Evolutionary conservation across 2,797 vertebrate genomes (phyloP), one percentile per base, ranked within the genome.

Genomic region (Numenius phaeopus): DNA sequence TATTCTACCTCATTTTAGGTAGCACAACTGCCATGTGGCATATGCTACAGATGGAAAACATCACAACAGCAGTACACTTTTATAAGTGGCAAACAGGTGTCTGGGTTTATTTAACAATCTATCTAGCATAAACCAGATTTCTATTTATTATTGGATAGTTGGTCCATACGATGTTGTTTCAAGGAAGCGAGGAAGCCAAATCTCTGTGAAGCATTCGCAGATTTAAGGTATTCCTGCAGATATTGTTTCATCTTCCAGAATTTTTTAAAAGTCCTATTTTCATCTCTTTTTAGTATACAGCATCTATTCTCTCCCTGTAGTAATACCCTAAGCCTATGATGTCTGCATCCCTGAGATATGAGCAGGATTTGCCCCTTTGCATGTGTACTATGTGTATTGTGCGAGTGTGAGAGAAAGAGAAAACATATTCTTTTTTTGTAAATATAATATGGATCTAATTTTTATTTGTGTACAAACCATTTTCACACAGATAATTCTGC

Each of bases 81-180:
- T 76, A 91, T 90, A 86, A 84, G 62, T 70, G 73, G 27, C 9
- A 87, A 94, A 62, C 62, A 88, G 86, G 77, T 93, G 73, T 80
- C 70, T 83, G 66, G n/a, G 70, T 95, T 96, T 95, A 77, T 92
- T 95, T 89, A 95, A 73, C 64, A 88, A 89, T 55, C n/a, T 87
- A 87, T 37, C 29, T 80, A 67, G 40, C 57, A 46, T 49, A 89
- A 94, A 76, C 13, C 44, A 96, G 73, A 84, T 77, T 94, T 80
- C 37, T 87, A 52, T 89, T 94, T 90, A 88, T 89, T 94, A 62
- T 61, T 66, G 21, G 37, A 39, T 86, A 66, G 18, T 18, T 72
- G n/a, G 12, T 55, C 72, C 11, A 19, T 69, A 29, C 59, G 44
- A 57, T 72, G 20, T 44, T 70, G 30, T 79, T 95, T 78, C 66